Base-by-base conservation (phyloP, 2,888 invertebrate genomes). In the Apoderus coryli region DNA sequence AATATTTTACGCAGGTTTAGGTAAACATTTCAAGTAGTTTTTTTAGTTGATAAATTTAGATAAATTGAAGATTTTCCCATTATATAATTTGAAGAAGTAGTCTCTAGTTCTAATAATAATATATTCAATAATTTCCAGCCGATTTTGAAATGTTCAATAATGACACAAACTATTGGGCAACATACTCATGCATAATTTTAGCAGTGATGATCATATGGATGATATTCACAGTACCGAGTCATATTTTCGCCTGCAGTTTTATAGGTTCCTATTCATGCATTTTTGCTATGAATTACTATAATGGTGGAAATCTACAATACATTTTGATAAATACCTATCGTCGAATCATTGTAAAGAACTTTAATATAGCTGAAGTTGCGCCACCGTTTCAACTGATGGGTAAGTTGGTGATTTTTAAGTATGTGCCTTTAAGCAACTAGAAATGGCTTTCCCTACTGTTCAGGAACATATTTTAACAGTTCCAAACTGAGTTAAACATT, bases 311-410 rank as follows among this genome's bases (percentile, higher is more conserved):
- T 54, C 53, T 81, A 41, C 72, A 72, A 43, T 78, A 72, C 47
- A 72, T 80, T 16, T 43, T 78, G 2, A 59, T 78, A 11, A 79
- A 79, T 45, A 60, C 67, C 0, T 49, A 76, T n/a, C 58, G 77
- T 38, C 64, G 79, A 38, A 67, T 69, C 0, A 64, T 65, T 0
- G 65, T 73, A 6, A 47, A 59, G 0, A 56, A 62, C n/a, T 79
- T 75, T 43, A 60, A 65, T 27, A 48, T 53, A 10, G 76, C 72
- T 12, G 55, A 69, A 12, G 50, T 75, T 27, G 56, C 65, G 39
- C 69, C 72, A 11, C 74, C 76, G 1, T 70, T 63, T 48, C 66
- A 72, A 48, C 53, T 53, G 43, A 59, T 54, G 54, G 76, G 76
- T 76, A 50, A 59, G 56, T 47, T n/a, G n/a, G n/a, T n/a, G n/a